Conservation (phyloP, 2,797 vertebrate species). For the Huso huso region DNA sequence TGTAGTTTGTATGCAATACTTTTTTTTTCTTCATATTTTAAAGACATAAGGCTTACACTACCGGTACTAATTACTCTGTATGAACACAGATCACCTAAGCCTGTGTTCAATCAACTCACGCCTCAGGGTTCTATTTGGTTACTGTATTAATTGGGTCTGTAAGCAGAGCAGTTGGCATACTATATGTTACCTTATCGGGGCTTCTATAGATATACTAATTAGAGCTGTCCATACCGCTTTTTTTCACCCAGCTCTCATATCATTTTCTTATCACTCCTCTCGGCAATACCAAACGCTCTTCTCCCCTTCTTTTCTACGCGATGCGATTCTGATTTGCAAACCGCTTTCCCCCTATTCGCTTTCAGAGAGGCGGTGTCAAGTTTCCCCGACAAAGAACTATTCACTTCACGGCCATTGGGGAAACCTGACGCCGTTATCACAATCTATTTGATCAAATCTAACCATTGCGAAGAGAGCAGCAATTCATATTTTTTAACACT, state of each 20-base stretch:
- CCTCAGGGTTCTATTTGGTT: conserved; percentile 1
- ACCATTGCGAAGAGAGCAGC: conserved; percentile 45
- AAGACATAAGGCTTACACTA: too few species aligned
- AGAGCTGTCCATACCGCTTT: conserved; percentile 37
- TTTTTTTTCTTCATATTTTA: too few species aligned
- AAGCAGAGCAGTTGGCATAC: conserved; percentile 34
- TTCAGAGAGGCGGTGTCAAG: conserved; percentile 75
- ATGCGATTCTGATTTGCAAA: conserved; percentile 52
- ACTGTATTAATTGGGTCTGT: conserved; percentile 28
- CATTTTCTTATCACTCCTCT: conserved; percentile 40
- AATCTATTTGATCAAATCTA: conserved; percentile 57
- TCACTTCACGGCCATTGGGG: conserved; percentile 65
- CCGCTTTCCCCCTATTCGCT: conserved; percentile 35
- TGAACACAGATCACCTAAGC: conserved; percentile 4
- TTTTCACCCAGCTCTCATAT: conserved; percentile 33
- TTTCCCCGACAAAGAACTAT: conserved; percentile 87
- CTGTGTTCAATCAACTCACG: conserved; percentile 7
- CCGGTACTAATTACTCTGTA: not conserved
- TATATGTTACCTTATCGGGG: conserved; percentile 34
- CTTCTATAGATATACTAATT: conserved; percentile 35
- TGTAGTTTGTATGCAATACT: too few species aligned
- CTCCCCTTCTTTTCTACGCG: conserved; percentile 40
- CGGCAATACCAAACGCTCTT: conserved; percentile 35
- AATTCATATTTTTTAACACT: conserved; percentile 52
- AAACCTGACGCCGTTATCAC: conserved; percentile 75